Evolutionary conservation across 2,797 vertebrate species (phyloP).

Genomic region (Poecilia gillii): DNA sequence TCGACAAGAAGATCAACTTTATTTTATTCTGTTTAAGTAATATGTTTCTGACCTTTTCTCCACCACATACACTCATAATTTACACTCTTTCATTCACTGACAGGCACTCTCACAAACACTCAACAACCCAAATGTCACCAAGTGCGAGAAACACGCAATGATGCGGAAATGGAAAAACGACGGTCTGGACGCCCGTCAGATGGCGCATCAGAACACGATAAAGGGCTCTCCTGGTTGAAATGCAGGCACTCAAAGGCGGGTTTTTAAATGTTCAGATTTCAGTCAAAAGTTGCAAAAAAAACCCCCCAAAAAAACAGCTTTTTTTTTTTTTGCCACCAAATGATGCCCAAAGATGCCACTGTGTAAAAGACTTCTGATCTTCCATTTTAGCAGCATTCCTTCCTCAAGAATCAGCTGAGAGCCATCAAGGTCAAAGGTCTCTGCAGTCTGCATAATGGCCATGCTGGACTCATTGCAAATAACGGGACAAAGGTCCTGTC

Average conservation of each 20-base stretch:
- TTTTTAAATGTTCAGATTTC: slow-evolving; percentile 39
- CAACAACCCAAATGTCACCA: slow-evolving; percentile 59
- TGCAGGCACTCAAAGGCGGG: slow-evolving; percentile 63
- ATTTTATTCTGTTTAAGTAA: slow-evolving; percentile 22
- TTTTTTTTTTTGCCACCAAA: slow-evolving; percentile 19
- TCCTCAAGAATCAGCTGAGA: slow-evolving; percentile 29
- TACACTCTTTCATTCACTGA: slow-evolving; percentile 46
- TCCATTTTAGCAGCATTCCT: slow-evolving; percentile 36
- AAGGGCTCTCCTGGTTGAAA: slow-evolving; percentile 23
- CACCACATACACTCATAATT: slow-evolving; percentile 50
- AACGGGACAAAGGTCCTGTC: slow-evolving; percentile 38
- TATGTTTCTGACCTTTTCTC: slow-evolving; percentile 1
- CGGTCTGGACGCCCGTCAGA: slow-evolving; percentile 36
- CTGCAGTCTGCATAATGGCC: slow-evolving; percentile 32
- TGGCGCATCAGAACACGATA: slow-evolving; percentile 35
- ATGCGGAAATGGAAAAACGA: slow-evolving; percentile 39
- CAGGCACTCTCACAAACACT: slow-evolving; percentile 55
- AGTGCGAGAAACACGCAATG: slow-evolving; percentile 64
- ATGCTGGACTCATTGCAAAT: slow-evolving; percentile 42
- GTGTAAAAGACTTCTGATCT: slow-evolving; percentile 30
- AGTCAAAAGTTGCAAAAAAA: slow-evolving; percentile 15
- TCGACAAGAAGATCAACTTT: slow-evolving; percentile 38
- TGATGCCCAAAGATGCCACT: slow-evolving; percentile 22
- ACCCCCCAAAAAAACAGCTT: background rate
- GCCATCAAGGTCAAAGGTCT: slow-evolving; percentile 30